Evolutionary conservation across 2,113 vertebrate genomes (phyloP).

Genomic region (Bos javanicus): DNA sequence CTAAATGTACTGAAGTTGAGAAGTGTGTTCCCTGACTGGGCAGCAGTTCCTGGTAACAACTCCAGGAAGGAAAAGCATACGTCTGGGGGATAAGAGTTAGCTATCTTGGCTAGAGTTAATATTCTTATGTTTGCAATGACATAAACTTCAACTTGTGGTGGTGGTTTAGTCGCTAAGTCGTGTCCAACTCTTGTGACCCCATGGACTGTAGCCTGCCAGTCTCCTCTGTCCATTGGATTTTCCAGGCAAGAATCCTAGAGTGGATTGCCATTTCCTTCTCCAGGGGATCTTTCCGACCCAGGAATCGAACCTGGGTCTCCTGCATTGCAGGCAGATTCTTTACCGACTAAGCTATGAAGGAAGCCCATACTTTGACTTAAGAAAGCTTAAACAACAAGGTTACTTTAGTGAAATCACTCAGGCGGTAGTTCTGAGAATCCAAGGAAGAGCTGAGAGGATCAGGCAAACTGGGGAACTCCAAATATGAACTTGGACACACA

Average conservation of each 20-base stretch:
- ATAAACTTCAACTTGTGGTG: not conserved
- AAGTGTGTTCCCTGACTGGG: not conserved
- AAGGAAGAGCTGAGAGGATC: not conserved
- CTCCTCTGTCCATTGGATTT: not conserved
- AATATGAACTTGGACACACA: not conserved
- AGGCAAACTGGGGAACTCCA: not conserved
- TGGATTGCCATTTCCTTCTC: not conserved
- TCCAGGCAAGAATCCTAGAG: not conserved
- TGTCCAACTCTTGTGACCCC: not conserved
- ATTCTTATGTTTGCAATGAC: not conserved
- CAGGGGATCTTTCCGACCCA: not conserved
- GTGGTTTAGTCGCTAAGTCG: fast-evolving
- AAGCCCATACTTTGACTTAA: not conserved
- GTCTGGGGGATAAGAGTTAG: not conserved
- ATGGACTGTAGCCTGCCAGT: not conserved
- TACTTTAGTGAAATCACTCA: not conserved
- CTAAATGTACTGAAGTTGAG: not conserved
- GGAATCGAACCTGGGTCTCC: not conserved
- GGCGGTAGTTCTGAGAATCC: not conserved
- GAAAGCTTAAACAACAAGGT: not conserved
- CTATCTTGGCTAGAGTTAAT: not conserved
- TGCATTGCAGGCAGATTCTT: not conserved
- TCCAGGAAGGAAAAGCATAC: not conserved
- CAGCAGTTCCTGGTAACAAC: not conserved
- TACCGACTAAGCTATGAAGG: not conserved